phyloP scores from a whole-genome alignment of 2,113 vertebrate genomes.

The Leptodactylus fuscus region DNA sequence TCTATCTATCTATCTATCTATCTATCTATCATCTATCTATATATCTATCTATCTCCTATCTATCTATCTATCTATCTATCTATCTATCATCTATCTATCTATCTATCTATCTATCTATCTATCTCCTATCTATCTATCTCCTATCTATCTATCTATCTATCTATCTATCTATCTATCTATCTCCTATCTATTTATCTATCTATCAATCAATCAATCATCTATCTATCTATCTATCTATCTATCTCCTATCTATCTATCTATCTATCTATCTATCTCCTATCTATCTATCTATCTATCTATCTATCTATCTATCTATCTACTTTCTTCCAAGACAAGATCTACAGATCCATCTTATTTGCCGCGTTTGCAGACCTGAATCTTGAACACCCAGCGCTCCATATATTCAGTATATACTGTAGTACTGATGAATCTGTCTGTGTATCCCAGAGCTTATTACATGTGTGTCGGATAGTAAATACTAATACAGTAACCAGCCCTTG shows the following conservation, averaged over 20 bases:
- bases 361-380: no score
- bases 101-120: not conserved
- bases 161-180: not conserved
- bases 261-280: not conserved
- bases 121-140: not conserved
- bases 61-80: not conserved
- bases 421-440: no score
- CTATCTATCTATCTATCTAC: not conserved
- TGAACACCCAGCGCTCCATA: no score
- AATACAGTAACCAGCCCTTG: no score
- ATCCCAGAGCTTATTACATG: no score
- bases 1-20: no score
- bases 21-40: no score
- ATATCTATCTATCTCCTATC: no score
- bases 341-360: no score
- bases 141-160: not conserved
- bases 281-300: not conserved
- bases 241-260: not conserved
- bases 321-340: no score
- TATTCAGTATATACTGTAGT: no score
- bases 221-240: slow-evolving; percentile 3
- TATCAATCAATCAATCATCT: not conserved
- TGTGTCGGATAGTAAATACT: no score
- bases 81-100: not conserved
- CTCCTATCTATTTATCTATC: not conserved